These are phyloP conservation scores for Mystacornis crossleyi DNA, from an alignment of 2,113 vertebrate species.

Conservation along the genomic window DNA sequence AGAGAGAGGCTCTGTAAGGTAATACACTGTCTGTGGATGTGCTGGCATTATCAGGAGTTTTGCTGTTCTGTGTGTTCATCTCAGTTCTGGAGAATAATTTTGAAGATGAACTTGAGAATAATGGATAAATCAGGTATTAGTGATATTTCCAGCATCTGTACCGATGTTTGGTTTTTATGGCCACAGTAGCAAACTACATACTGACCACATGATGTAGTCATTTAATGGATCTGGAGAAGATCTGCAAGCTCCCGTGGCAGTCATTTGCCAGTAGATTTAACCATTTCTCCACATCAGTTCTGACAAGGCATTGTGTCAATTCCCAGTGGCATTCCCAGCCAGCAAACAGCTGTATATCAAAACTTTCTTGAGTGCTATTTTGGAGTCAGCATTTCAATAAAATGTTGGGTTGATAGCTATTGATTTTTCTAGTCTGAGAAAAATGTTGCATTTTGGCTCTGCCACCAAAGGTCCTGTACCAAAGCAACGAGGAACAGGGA, in stretches of 20 bases:
- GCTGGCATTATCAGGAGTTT: not conserved
- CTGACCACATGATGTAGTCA: not conserved
- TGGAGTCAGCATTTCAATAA: not conserved
- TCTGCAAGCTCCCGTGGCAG: not conserved
- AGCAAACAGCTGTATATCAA: not conserved
- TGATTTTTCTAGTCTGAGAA: not conserved
- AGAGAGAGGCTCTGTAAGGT: constrained; percentile 61
- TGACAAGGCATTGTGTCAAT: not conserved
- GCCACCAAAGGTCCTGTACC: not conserved
- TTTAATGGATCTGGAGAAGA: not conserved
- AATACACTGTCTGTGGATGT: not conserved
- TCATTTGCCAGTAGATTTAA: not conserved
- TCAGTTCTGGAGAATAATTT: not conserved
- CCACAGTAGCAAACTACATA: not conserved
- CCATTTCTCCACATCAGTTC: not conserved
- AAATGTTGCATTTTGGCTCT: not conserved
- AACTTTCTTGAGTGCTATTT: not conserved
- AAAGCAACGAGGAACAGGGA: not conserved
- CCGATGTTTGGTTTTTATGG: not conserved
- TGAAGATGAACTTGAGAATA: not conserved
- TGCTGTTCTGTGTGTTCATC: not conserved
- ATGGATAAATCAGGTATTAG: not conserved
- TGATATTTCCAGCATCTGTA: not conserved
- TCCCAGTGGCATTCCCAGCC: not conserved
- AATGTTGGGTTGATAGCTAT: not conserved